A percentile compares a stretch with the other conserved stretches of the same genome.
Conservation (phyloP, 53 echinoderm and acorn worm genomes). For the Zoroaster sp. region DNA sequence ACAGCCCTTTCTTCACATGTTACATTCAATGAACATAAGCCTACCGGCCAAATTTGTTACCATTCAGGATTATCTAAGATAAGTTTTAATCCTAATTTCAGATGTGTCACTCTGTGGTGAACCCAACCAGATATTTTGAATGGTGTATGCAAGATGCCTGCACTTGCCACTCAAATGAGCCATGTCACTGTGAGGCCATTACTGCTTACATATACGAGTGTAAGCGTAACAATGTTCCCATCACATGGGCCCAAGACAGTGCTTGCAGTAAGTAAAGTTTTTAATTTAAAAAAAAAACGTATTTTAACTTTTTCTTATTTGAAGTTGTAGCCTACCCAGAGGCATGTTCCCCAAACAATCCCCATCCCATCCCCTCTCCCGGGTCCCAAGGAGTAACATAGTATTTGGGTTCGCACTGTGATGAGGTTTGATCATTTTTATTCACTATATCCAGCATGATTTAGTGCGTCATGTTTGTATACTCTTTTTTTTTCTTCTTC, state of each 20-base stretch:
- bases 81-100: neutral
- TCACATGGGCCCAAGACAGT: conserved; percentile 32
- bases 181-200: conserved; percentile 72
- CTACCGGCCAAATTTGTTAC: too few species aligned
- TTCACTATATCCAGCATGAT: too few species aligned
- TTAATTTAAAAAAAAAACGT: neutral
- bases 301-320: too few species aligned
- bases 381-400: too few species aligned
- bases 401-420: too few species aligned
- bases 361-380: too few species aligned
- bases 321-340: too few species aligned
- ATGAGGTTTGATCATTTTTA: too few species aligned
- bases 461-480: too few species aligned
- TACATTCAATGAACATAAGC: too few species aligned
- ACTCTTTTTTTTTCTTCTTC: neutral
- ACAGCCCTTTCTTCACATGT: too few species aligned
- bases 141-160: conserved; percentile 74
- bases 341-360: too few species aligned
- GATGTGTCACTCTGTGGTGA: conserved; percentile 45
- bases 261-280: conserved; percentile 67
- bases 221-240: conserved; percentile 25
- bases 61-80: neutral
- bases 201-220: conserved; percentile 73
- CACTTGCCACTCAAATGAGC: conserved; percentile 63
- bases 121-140: conserved; percentile 56